Evolutionary conservation across 2,797 vertebrate species (phyloP), one percentile per base, ranked within the genome.

Genomic region (Silurus lanzhouensis): DNA sequence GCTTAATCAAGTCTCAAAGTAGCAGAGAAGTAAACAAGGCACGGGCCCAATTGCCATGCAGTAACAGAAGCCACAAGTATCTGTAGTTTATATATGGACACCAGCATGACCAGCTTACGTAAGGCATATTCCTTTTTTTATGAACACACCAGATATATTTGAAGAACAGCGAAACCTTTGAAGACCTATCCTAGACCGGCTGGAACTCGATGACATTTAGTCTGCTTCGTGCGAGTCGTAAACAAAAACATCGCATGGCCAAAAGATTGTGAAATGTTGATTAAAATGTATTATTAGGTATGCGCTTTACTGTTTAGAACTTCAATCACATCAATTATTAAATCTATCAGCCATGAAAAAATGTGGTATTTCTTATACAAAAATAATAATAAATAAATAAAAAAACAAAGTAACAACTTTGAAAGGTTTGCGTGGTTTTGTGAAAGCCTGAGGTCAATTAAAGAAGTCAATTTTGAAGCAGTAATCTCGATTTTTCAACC

Each of bases 61-160:
- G 78, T 70, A 86, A 88, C 83, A 68, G 52, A 74, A 83, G 17
- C 74, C 84, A 86, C 55, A 81, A 88, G 87, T 63, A 61, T 58
- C 81, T 84, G 80, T 67, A 61, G 85, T 80, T 88, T 88, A 87
- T 85, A 88, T 85, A 88, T 79, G 85, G 87, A 75, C 25, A 66
- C 31, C n/a, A 80, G 74, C 78, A 82, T 86, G 85, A 83, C 87
- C 13, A 5, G 87, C 72, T 89, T 87, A 87, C 75, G 86, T 66
- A 82, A 86, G 82, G 22, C 68, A 71, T 82, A 78, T 78, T 72
- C 46, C 63, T 76, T 76, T 74, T 75, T 86, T 60, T 48, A 81
- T 81, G 13, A 81, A 84, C 44, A 66, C 27, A 75, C 17, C 17
- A 61, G 82, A 87, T 71, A 77, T 82, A 81, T 75, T 55, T 83